Base-by-base conservation (phyloP, 2,888 invertebrate species). In the Mellilla xanthometata region DNA sequence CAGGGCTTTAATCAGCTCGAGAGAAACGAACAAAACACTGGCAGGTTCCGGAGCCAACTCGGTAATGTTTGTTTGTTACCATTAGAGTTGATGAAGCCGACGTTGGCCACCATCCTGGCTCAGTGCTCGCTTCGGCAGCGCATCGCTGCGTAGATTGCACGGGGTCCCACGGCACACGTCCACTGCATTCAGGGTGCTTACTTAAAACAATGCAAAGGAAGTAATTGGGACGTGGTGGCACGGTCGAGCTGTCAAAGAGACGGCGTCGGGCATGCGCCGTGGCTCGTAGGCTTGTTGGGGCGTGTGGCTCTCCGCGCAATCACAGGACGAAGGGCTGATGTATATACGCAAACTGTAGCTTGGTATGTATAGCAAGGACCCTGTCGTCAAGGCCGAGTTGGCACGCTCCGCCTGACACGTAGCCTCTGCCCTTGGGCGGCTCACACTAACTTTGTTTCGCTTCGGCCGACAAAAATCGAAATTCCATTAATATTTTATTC, bases 21-120 rank as follows among this genome's bases (percentile, higher is more conserved):
- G 3, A 5, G 15, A 1, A 19, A 6, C 15, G 15, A 19, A 19
- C 12, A 36, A 10, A 39, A 40, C 39, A 46, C 26, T 39, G 19
- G 39, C 27, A 41, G 6, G 5, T 33, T 29, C 8, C 10, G 12
- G 26, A 34, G 28, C 32, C 12, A 31, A 43, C 36, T 24, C 11
- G n/a, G 28, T 45, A 22, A 15, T 75, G 70, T 79, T 79, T 48
- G 22, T 45, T 52, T 27, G 26, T 52, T 84, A 89, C 88, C 89
- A 86, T 86, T 88, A 52, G 86, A 68, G 62, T 72, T 83, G 71
- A 81, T 69, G 68, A 68, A 73, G 72, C 85, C 85, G 68, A 79
- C 73, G 69, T 77, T 88, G 55, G 87, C 81, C 68, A 89, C 84
- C 88, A 89, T 89, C 50, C 68, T 87, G 70, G 62, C 53, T 78